Evolutionary conservation across 1,140 invertebrate genomes (phyloP), one percentile per base, ranked within the genome.

Genomic region (Drosophila pruinosa): DNA sequence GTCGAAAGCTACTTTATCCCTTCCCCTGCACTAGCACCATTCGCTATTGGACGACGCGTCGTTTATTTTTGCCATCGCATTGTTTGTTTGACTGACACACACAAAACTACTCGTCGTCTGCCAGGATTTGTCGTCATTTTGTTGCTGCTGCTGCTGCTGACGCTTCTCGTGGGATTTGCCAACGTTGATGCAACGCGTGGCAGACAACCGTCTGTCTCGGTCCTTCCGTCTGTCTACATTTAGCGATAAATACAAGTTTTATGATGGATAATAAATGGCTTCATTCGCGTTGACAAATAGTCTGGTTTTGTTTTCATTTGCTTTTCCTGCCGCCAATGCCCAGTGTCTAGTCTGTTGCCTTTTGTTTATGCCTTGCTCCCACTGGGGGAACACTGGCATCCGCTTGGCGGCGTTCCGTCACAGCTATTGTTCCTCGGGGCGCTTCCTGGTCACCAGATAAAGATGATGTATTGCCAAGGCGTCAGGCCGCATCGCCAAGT

Each of bases 211-310:
- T 15, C 15, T 24, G 28, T 7, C 0, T 54, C 19, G 45, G 17
- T 7, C 47, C 5, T 19, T 31, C 19, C 34, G 21, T 64, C 50
- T 52, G 54, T 24, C 52, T 56, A 56, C 75, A 72, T 77, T 89
- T 82, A 82, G 78, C 78, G 78, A 83, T 90, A 90, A 90, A 90
- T 90, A 90, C 83, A 90, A 90, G 88, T 90, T 89, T 90, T 90
- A 90, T 90, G 88, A 90, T 90, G 88, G 88, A 90, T 90, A 90
- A 90, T 90, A 90, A 90, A 90, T 90, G 88, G 88, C 88, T 90
- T 90, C 88, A 90, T 90, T 90, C 88, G 77, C 79, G 88, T 90
- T 90, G 88, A 90, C 88, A 90, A 90, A 90, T 90, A 90, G 88
- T 90, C 82, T 79, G 73, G 73, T 78, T 78, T 72, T 74, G 78